Base-by-base conservation (phyloP, 2,888 invertebrate species). In the Sussaba pulchella region DNA sequence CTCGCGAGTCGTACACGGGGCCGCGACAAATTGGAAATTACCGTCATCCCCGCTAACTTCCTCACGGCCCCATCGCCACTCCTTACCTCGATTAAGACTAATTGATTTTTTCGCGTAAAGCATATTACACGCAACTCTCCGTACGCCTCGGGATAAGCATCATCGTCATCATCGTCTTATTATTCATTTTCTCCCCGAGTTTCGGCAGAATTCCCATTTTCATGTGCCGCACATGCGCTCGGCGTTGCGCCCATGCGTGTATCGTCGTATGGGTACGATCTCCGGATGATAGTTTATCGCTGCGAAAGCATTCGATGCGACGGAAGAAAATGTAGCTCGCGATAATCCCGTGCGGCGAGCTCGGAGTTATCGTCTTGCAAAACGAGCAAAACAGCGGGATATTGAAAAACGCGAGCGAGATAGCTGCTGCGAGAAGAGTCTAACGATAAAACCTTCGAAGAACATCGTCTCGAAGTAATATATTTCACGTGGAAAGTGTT, bases 1-100 rank as follows among this genome's bases (percentile, higher is more conserved):
- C 41, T 26, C 57, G 70, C 64, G 36, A 50, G 63, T 66, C 73
- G 36, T 77, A 54, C 84, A 84, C 84, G 87, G 84, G 81, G 87
- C 90, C 90, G 89, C 88, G 88, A 89, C 91, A 89, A 91, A 91
- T 91, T 90, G 90, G 85, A 91, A 91, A 91, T 91, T 91, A 89
- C 88, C 86, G 74, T 81, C 77, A 79, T 79, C 79, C 74, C 74
- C 61, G 64, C 59, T 57, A 66, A 57, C 64, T 54, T 57, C 66
- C 17, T 21, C 63, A 52, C 63, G n/a, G 21, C 52, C 63, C 63
- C 52, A 26, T 17, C 57, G 52, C 26, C 39, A 24, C 63, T 52
- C 64, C 72, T 54, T 45, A 21, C 64, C 71, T 66, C 84, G 78
- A 82, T 84, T 83, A 83, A 81, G 79, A 80, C 82, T 84, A 83